Percentiles rank a stretch among this genome's conserved stretches.
These are phyloP conservation scores for Aphelenchoides fujianensis DNA, from an alignment of 1,140 invertebrate species.

Conservation along the genomic window DNA sequence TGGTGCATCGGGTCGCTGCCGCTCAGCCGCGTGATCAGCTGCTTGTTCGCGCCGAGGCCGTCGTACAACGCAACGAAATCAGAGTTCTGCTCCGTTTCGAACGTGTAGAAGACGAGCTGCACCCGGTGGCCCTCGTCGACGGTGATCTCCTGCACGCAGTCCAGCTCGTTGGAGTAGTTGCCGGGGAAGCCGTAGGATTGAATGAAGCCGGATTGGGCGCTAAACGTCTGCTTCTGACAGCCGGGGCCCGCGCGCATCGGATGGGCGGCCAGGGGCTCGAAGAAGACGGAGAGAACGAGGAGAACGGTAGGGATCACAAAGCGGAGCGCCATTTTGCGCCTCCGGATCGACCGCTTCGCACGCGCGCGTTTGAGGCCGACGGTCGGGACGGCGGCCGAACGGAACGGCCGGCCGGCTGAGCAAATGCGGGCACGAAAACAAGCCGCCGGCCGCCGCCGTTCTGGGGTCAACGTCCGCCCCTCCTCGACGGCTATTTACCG, in stretches of 20 bases:
- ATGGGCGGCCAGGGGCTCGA: background rate
- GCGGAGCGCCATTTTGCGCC: background rate
- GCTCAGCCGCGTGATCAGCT: background rate
- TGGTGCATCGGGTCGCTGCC: background rate
- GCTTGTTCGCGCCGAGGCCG: background rate
- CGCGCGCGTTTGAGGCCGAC: too few relatives aligned
- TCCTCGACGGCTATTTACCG: background rate
- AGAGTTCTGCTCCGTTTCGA: conserved; percentile 1
- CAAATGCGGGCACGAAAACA: too few relatives aligned
- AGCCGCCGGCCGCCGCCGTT: too few relatives aligned
- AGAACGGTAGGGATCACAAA: background rate
- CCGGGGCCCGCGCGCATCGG: too few relatives aligned
- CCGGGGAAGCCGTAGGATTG: background rate
- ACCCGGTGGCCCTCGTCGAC: background rate
- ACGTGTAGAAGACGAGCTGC: conserved; percentile 16
- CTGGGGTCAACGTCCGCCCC: too few relatives aligned
- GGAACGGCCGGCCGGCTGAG: background rate
- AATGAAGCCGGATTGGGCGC: background rate
- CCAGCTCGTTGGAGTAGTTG: conserved; percentile 13
- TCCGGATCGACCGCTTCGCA: too few relatives aligned
- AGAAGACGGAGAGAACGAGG: background rate
- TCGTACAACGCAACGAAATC: conserved; percentile 13
- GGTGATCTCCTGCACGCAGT: conserved; percentile 16
- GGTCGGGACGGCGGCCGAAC: background rate
- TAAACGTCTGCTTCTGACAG: conserved; percentile 6